Evolutionary conservation across 2,797 vertebrate genomes (phyloP).

Genomic region (Chlorospingus semifuscus): DNA sequence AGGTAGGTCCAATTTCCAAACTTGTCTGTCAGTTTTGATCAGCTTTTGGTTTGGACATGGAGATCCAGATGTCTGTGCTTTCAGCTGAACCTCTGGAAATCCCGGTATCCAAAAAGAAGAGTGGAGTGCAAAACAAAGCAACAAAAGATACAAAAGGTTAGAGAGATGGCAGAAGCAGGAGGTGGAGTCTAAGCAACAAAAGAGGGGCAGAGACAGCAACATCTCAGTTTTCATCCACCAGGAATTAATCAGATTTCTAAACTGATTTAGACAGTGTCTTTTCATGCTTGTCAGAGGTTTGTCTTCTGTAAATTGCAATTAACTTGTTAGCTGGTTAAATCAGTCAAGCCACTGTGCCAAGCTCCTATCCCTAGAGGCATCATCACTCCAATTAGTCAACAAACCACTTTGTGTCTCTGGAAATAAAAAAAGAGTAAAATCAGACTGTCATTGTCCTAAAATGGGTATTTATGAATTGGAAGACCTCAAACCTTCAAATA

Average conservation of each 20-base stretch:
- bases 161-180: background rate
- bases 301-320: slow-evolving; percentile 11
- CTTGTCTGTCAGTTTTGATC: background rate
- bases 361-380: slow-evolving; percentile 27
- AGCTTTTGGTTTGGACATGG: background rate
- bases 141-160: background rate
- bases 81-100: background rate
- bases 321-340: slow-evolving; percentile 52
- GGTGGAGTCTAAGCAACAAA: background rate
- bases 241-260: slow-evolving; percentile 22
- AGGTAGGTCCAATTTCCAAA: background rate
- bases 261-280: slow-evolving; percentile 18
- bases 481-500: background rate
- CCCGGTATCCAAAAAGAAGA: background rate
- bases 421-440: background rate
- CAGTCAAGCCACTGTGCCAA: slow-evolving; percentile 50
- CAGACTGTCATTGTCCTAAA: background rate
- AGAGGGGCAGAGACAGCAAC: background rate
- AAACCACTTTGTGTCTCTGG: background rate
- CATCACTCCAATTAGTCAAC: slow-evolving; percentile 20
- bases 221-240: background rate
- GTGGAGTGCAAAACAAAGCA: background rate
- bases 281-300: slow-evolving; percentile 38
- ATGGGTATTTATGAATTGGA: background rate
- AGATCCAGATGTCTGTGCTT: background rate